Conservation (phyloP, 2,113 vertebrate genomes). For the Hippocampus mohnikei region DNA sequence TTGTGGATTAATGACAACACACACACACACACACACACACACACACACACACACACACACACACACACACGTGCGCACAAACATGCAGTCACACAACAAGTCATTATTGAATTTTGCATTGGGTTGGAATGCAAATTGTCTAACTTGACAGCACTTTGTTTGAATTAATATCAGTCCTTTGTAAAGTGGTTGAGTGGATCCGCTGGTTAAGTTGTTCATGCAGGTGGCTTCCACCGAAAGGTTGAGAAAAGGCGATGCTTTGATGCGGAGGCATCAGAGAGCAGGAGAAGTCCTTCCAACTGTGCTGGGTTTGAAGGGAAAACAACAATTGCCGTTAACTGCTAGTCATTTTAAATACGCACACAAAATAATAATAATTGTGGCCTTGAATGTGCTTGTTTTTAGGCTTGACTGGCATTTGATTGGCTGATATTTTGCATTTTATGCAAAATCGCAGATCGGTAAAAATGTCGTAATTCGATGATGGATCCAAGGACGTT, state of each 20-base stretch:
- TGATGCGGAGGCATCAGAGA: background rate
- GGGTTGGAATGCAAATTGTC: background rate
- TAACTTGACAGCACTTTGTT: background rate
- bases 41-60: background rate
- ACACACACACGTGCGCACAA: background rate
- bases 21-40: background rate
- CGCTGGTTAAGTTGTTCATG: background rate
- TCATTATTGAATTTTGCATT: background rate
- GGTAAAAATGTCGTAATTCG: too few relatives aligned
- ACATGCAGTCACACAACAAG: background rate
- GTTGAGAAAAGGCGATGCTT: background rate
- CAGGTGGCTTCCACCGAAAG: background rate
- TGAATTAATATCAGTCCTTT: background rate
- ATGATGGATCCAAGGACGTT: too few relatives aligned
- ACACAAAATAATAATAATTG: background rate
- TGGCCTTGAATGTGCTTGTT: background rate
- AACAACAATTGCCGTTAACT: background rate
- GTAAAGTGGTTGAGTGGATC: background rate
- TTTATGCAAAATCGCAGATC: too few relatives aligned
- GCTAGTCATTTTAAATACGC: background rate
- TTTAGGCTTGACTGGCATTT: background rate
- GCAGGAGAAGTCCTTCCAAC: background rate
- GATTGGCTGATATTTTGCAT: too few relatives aligned
- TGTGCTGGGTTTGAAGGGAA: background rate
- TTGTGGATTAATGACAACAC: constrained; percentile 45